Conservation (phyloP, 1,140 invertebrate genomes). For the Lucilia cuprina region DNA sequence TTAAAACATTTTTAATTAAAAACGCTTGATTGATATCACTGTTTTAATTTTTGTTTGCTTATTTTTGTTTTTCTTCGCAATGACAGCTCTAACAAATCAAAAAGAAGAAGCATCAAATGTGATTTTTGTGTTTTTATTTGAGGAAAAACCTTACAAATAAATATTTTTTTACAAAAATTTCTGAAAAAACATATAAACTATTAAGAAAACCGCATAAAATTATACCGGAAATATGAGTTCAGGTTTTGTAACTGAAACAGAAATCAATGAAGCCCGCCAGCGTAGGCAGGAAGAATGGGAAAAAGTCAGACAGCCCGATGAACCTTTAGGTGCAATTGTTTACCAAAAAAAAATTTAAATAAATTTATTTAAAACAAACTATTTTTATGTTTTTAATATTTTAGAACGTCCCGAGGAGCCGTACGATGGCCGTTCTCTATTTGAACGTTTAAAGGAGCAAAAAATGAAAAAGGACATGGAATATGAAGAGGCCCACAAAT, state of each 20-base stretch:
- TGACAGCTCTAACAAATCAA: not conserved
- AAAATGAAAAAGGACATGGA: conserved; percentile 89
- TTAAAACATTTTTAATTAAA: too few species aligned
- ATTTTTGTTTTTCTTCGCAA: not conserved
- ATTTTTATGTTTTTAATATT: not conserved
- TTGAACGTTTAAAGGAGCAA: conserved; percentile 89
- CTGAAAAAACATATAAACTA: not conserved
- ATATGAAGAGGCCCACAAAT: conserved; percentile 92
- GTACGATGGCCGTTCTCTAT: conserved; percentile 84
- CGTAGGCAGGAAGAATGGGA: conserved; percentile 94
- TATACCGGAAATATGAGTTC: conserved; percentile 76
- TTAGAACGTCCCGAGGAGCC: conserved; percentile 85
- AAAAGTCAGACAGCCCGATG: conserved; percentile 84
- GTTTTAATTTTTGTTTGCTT: not conserved
- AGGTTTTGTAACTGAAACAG: conserved; percentile 86
- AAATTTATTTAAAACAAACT: not conserved
- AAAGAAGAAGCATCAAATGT: not conserved
- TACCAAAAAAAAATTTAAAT: conserved; percentile 13
- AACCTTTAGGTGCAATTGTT: conserved; percentile 79
- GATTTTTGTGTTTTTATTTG: conserved; percentile 10
- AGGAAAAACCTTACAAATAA: not conserved
- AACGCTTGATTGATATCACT: not conserved
- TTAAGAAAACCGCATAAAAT: not conserved
- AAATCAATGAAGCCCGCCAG: conserved; percentile 80
- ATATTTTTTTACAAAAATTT: not conserved